Conservation (phyloP, 2,888 invertebrate genomes). For the Cybosia mesomella region DNA sequence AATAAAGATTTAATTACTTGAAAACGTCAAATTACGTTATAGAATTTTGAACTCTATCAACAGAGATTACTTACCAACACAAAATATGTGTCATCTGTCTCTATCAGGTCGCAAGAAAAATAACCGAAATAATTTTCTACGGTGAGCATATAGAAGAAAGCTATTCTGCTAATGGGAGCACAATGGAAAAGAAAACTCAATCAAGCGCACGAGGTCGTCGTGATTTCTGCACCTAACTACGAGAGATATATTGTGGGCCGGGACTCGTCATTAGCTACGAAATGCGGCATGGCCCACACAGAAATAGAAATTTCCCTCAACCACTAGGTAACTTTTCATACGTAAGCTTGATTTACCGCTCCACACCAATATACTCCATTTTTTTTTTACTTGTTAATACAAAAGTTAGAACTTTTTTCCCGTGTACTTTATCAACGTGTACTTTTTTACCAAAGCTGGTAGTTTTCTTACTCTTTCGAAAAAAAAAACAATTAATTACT, state of each 20-base stretch:
- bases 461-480: background rate
- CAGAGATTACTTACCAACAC: constrained; percentile 12
- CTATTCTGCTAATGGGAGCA: constrained; percentile 84
- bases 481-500: constrained; percentile 31
- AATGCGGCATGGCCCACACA: constrained; percentile 70
- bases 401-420: constrained; percentile 33
- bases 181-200: constrained; percentile 85
- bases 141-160: constrained; percentile 73
- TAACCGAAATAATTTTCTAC: constrained; percentile 78
- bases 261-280: constrained; percentile 78
- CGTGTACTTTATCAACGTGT: constrained; percentile 12
- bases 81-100: constrained; percentile 39
- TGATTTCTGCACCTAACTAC: constrained; percentile 85
- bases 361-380: constrained; percentile 56
- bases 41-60: background rate
- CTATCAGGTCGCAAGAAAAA: constrained; percentile 67
- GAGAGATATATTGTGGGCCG: constrained; percentile 79
- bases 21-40: background rate
- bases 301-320: constrained; percentile 68
- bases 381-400: constrained; percentile 58
- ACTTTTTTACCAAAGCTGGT: background rate
- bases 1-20: background rate
- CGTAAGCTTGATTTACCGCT: constrained; percentile 69
- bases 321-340: constrained; percentile 75
- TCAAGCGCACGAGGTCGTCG: constrained; percentile 81